Evolutionary conservation across 2,888 invertebrate species (phyloP).

Genomic region (Drosophila longiperda): DNA sequence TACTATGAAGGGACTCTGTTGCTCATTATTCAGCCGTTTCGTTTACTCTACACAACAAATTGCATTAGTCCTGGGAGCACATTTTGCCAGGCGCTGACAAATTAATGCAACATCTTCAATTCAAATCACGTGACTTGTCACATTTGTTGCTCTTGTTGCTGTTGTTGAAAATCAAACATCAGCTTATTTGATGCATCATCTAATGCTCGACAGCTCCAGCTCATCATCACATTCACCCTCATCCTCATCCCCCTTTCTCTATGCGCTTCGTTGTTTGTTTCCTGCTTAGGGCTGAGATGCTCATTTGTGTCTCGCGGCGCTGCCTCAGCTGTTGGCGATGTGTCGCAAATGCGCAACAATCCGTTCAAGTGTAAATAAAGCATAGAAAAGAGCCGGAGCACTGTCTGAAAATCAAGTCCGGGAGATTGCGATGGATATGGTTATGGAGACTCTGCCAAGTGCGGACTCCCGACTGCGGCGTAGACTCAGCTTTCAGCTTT

Average conservation of each 20-base stretch:
- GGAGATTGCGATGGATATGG: conserved; percentile 19
- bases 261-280: conserved; percentile 5
- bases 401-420: conserved; percentile 19
- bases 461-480: neutral
- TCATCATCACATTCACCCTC: neutral
- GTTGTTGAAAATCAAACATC: conserved; percentile 65
- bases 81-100: conserved; percentile 62
- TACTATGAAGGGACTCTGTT: conserved; percentile 2
- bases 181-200: conserved; percentile 68
- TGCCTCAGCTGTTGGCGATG: conserved; percentile 4
- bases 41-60: conserved; percentile 56
- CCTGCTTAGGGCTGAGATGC: conserved; percentile 22
- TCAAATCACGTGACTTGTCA: conserved; percentile 74
- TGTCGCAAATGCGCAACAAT: conserved; percentile 80
- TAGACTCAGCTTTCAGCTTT: conserved; percentile 4
- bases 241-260: neutral
- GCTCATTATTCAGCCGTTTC: conserved; percentile 63
- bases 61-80: conserved; percentile 44
- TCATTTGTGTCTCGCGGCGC: conserved; percentile 21
- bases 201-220: conserved; percentile 17
- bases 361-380: conserved; percentile 81
- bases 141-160: conserved; percentile 24
- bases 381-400: conserved; percentile 32
- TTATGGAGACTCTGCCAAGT: conserved; percentile 5
- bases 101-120: conserved; percentile 74